phyloP scores from a whole-genome alignment of 2,797 vertebrate species.

The Enteromius anoplus region DNA sequence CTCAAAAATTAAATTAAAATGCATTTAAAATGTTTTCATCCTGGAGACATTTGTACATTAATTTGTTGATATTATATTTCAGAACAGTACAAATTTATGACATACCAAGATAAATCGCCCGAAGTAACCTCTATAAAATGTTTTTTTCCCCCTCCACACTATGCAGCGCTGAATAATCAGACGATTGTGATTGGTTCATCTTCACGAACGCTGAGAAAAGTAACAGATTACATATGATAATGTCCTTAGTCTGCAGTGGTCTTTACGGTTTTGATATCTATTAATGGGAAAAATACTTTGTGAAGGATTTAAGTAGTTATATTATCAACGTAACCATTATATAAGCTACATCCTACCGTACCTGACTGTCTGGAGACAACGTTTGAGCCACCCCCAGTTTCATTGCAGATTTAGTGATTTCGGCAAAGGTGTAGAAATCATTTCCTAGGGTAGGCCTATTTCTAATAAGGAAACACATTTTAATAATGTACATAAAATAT shows the following conservation, averaged over 20 bases:
- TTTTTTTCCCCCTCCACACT: not conserved
- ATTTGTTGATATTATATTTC: not conserved
- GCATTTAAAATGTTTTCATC: not conserved
- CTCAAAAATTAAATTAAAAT: not conserved
- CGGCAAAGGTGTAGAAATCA: not conserved
- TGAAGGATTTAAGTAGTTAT: not conserved
- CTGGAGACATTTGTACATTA: not conserved
- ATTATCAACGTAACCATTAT: not conserved
- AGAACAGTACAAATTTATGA: not conserved
- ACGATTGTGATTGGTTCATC: not conserved
- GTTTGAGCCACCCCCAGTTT: not conserved
- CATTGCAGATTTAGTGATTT: constrained; percentile 1
- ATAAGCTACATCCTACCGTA: not conserved
- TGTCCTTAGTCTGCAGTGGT: not conserved
- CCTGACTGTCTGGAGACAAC: not conserved
- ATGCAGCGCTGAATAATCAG: not conserved
- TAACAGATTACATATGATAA: not conserved
- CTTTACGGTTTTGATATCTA: not conserved
- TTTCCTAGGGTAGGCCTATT: too few relatives aligned
- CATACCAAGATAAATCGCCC: not conserved
- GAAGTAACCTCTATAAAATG: not conserved
- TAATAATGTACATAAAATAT: too few relatives aligned
- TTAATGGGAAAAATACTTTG: not conserved
- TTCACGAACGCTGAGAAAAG: not conserved
- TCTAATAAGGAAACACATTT: too few relatives aligned